Base-by-base conservation (phyloP, 2,113 vertebrate species). In the Cyrtonyx montezumae region DNA sequence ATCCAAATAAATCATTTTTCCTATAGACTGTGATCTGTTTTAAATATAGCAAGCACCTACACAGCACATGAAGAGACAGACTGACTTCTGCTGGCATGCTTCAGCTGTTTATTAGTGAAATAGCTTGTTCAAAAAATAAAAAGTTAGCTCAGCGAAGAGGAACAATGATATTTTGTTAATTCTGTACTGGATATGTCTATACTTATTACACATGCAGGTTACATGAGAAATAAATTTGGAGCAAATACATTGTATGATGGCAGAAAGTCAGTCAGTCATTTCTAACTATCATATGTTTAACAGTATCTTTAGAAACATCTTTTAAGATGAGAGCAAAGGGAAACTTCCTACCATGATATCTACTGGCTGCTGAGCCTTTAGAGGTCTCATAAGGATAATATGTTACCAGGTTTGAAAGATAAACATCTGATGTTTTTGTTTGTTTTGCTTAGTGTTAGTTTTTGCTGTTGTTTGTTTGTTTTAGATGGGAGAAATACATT, bases 1-100 rank as follows among this genome's bases (percentile, higher is more conserved):
- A 59, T 85, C 40, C 51, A 90, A 67, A 78, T 37, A 37, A 88
- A 32, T 80, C 88, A 32, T 90, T 92, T 91, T 94, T 91, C 21
- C 61, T 78, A 4, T 75, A 69, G 87, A 76, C 12, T 65, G 30
- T 94, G 94, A 96, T 94, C 69, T 77, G 16, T 75, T 90, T 94
- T 94, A 94, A 93, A 85, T 80, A 71, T 14, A 94, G 56, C 71
- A 78, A 83, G 28, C 42, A 68, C 21, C 51, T 76, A 86, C 28
- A 11, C 20, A 71, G 89, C 34, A 36, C 30, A 34, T 6, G 67
- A 90, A 45, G 71, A 90, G 56, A 75, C 68, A 90, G 92, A 66
- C 19, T 80, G 61, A 34, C 40, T 75, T 83, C 66, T 40, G 75
- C 76, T 61, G 88, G 65, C 0, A 0, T 62, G 37, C 65, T 88